Percentiles rank a stretch among this genome's conserved stretches.
These are phyloP conservation scores for Scaptodrosophila latifasciaeformis DNA, from an alignment of 2,888 invertebrate species.

Conservation along the genomic window DNA sequence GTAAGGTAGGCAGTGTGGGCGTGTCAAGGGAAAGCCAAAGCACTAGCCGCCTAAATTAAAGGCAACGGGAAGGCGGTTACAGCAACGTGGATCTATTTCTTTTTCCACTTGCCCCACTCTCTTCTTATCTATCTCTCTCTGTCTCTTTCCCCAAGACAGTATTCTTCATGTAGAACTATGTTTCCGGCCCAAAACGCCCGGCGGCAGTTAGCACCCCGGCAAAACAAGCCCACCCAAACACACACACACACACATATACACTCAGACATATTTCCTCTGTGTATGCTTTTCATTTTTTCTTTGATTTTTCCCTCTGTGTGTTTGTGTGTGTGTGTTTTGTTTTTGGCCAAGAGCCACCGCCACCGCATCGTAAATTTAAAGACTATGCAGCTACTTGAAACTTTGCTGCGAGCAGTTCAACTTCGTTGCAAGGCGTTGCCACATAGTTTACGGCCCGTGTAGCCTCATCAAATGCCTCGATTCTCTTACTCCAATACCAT, in stretches of 20 bases:
- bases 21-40: slow-evolving; percentile 56
- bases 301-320: slow-evolving; percentile 18
- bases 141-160: slow-evolving; percentile 15
- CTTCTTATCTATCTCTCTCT: background rate
- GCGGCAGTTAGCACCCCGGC: slow-evolving; percentile 56
- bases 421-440: slow-evolving; percentile 47
- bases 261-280: slow-evolving; percentile 3
- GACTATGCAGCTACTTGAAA: slow-evolving; percentile 57
- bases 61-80: slow-evolving; percentile 44
- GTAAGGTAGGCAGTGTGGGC: slow-evolving; percentile 36
- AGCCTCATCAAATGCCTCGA: too few relatives aligned
- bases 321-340: background rate
- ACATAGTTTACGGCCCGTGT: slow-evolving; percentile 53
- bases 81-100: slow-evolving; percentile 18
- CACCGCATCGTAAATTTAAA: slow-evolving; percentile 54
- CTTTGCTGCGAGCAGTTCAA: slow-evolving; percentile 27
- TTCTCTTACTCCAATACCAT: too few relatives aligned
- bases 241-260: slow-evolving; percentile 19
- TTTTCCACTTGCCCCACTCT: slow-evolving; percentile 25
- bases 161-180: slow-evolving; percentile 47
- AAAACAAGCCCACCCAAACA: slow-evolving; percentile 2
- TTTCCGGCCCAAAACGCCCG: slow-evolving; percentile 48
- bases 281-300: slow-evolving; percentile 19
- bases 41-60: slow-evolving; percentile 51
- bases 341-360: slow-evolving; percentile 17